Percentiles rank a stretch among this genome's conserved stretches.
Conservation (phyloP, 1,140 invertebrate genomes). For the Drosophila novamexicana region DNA sequence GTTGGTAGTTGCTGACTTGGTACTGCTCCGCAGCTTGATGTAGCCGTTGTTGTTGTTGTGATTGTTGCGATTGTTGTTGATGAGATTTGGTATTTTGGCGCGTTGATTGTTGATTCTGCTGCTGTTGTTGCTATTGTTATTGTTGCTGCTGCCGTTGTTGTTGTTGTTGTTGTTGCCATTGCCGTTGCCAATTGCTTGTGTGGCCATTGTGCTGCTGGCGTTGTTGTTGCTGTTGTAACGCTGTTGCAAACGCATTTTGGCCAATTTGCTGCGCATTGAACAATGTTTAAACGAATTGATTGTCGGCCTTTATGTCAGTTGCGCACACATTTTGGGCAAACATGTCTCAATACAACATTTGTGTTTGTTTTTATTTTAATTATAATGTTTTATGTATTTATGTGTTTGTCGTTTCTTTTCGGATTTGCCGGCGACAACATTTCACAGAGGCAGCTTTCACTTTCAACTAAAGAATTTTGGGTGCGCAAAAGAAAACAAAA, state of each 20-base stretch:
- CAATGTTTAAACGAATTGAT: conserved; percentile 2
- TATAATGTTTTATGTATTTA: conserved; percentile 3
- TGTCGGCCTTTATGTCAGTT: conserved; percentile 6
- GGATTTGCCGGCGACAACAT: conserved; percentile 49
- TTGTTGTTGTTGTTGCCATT: conserved; percentile 24
- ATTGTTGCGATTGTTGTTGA: conserved; percentile 46
- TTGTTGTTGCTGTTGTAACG: conserved; percentile 48
- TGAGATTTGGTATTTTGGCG: conserved; percentile 59
- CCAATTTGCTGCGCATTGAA: conserved; percentile 45
- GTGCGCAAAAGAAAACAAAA: conserved; percentile 53
- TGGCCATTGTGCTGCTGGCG: conserved; percentile 20
- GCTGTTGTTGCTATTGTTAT: conserved; percentile 25
- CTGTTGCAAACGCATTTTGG: conserved; percentile 72
- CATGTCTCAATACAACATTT: conserved; percentile 13
- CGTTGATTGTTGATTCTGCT: conserved; percentile 49
- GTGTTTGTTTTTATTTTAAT: conserved; percentile 6
- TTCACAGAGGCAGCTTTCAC: conserved; percentile 66
- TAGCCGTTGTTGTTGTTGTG: conserved; percentile 39
- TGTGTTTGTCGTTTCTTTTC: conserved; percentile 50
- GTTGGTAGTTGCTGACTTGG: conserved; percentile 21
- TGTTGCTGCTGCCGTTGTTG: conserved; percentile 38
- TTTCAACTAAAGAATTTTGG: conserved; percentile 74
- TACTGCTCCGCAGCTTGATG: conserved; percentile 46
- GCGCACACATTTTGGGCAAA: conserved; percentile 15
- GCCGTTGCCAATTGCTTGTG: conserved; percentile 41